These are phyloP conservation scores for Erpobdella octoculata DNA, from an alignment of 2,888 invertebrate genomes.

Conservation along the genomic window DNA sequence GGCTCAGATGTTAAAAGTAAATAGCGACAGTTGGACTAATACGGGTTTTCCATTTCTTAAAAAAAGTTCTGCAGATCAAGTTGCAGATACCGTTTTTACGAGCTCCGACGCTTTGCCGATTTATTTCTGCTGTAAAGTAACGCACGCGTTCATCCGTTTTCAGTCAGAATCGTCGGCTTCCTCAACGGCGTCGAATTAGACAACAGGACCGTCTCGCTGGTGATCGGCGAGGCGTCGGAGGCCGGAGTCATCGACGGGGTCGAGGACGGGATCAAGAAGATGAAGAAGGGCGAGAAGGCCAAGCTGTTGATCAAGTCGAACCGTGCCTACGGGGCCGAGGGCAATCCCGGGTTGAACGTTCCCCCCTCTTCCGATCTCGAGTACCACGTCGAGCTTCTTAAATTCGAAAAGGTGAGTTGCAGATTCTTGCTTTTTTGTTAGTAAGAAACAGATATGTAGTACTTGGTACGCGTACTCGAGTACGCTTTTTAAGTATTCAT, in stretches of 20 bases:
- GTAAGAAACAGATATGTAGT: too few species aligned
- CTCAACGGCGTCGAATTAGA: slow-evolving; percentile 67
- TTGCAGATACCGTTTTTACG: too few species aligned
- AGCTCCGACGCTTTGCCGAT: too few species aligned
- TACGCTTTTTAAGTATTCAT: too few species aligned
- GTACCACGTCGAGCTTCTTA: slow-evolving; percentile 72
- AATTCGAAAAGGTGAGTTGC: slow-evolving; percentile 80
- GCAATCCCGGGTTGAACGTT: slow-evolving; percentile 65
- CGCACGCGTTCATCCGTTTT: too few species aligned
- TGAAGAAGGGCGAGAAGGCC: slow-evolving; percentile 72
- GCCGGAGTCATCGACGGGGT: slow-evolving; percentile 67
- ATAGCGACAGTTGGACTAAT: too few species aligned
- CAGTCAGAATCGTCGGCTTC: slow-evolving; percentile 68
- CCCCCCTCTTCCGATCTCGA: slow-evolving; percentile 64
- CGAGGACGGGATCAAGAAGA: slow-evolving; percentile 58
- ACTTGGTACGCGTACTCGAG: too few species aligned
- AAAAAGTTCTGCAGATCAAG: too few species aligned
- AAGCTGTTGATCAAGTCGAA: slow-evolving; percentile 60
- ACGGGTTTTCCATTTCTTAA: too few species aligned
- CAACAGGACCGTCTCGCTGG: slow-evolving; percentile 71
- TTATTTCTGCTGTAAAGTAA: too few species aligned
- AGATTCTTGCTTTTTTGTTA: too few species aligned
- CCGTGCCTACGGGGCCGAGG: slow-evolving; percentile 70
- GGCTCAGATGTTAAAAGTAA: too few species aligned
- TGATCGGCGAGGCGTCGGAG: slow-evolving; percentile 75